Evolutionary conservation across 2,113 vertebrate species (phyloP), one percentile per base, ranked within the genome.

Genomic region (Hippocampus comes): DNA sequence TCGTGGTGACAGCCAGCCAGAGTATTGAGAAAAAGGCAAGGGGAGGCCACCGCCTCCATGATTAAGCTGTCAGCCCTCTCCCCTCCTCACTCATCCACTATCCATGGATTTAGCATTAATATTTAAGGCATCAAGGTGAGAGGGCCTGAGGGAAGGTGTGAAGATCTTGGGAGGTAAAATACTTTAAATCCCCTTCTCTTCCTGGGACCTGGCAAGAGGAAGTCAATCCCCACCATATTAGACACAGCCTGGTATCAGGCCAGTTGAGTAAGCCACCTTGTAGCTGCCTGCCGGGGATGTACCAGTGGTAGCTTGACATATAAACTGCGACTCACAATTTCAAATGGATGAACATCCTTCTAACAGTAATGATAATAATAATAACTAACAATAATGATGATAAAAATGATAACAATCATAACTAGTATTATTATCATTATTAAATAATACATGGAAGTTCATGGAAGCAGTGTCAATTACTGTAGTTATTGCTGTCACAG

Each of bases 51-150:
- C 77, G 79, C 82, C 76, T 82, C 80, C 82, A 85, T 91, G 90
- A 92, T 92, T 91, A 86, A 91, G 91, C 83, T 91, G 91, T 91
- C 89, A 91, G 68, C 73, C 80, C 81, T 80, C 78, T 76, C 72
- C 72, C 83, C 65, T 83, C 78, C 78, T 85, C 83, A 80, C 84
- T 83, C 84, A 75, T 77, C 82, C 82, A 67, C 82, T 77, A 78
- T 84, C 86, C 84, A 73, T 72, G 69, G 74, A 82, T 88, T 89
- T 80, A 73, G 78, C 80, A 90, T 92, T 88, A 92, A 92, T 92
- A 91, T 92, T 91, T 90, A 87, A 92, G 80, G 73, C 76, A 78
- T 66, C 21, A 77, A 82, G 86, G 88, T 87, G 86, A 91, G 85
- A 89, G 78, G 87, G 86, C 88, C 86, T 78, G 77, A 85, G 87